Evolutionary conservation across 2,797 vertebrate genomes (phyloP).

Genomic region (Geotrypetes seraphini): DNA sequence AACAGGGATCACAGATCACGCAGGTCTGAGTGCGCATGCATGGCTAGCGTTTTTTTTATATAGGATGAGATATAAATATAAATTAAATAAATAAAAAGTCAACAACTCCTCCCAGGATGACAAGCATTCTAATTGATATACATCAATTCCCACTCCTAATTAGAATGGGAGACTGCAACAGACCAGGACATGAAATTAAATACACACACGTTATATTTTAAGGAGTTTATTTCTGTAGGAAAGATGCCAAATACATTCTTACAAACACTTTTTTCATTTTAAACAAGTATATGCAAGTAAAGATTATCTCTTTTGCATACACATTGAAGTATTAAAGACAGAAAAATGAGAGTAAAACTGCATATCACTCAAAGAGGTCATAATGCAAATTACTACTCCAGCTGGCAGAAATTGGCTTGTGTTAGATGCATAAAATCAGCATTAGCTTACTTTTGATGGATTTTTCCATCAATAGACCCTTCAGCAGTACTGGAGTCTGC

Average conservation of each 20-base stretch:
- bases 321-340: slow-evolving; percentile 40
- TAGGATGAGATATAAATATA: no score
- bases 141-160: no score
- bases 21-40: no score
- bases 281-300: slow-evolving; percentile 56
- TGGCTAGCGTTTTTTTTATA: no score
- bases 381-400: slow-evolving; percentile 45
- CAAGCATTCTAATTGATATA: no score
- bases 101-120: no score
- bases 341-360: slow-evolving; percentile 29
- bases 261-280: slow-evolving; percentile 38
- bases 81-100: no score
- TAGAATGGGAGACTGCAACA: no score
- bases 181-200: slow-evolving; percentile 33
- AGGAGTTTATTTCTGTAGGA: slow-evolving; percentile 64
- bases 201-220: slow-evolving; percentile 29
- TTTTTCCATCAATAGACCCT: no score
- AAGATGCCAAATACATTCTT: slow-evolving; percentile 54
- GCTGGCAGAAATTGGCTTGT: slow-evolving; percentile 36
- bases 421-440: slow-evolving; percentile 7
- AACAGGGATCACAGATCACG: no score
- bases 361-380: slow-evolving; percentile 73
- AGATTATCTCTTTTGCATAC: slow-evolving; percentile 41
- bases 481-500: no score
- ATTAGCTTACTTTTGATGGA: no score